Evolutionary conservation across 23 tunicate genomes (phyloP).

Genomic region (Ascidia mentula): DNA sequence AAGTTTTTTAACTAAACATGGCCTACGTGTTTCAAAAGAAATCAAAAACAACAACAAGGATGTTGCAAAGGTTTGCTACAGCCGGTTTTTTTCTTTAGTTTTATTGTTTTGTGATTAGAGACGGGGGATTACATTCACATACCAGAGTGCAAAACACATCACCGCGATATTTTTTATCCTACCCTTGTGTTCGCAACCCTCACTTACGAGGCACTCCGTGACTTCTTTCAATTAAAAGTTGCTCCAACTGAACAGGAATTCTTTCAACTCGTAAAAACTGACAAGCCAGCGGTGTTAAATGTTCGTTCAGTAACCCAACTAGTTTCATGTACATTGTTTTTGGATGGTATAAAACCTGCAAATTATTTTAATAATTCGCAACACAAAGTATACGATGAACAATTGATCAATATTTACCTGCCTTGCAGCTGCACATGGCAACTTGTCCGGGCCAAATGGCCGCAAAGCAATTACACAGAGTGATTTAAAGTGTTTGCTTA

Average conservation of each 20-base stretch:
- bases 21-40: too few relatives aligned
- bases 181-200: too few relatives aligned
- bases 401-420: constrained; percentile 24
- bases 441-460: constrained; percentile 72
- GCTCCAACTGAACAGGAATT: constrained; percentile 58
- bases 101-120: too few relatives aligned
- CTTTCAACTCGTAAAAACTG: constrained; percentile 69
- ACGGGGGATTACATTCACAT: too few relatives aligned
- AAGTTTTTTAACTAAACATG: too few relatives aligned
- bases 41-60: too few relatives aligned
- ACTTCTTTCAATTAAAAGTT: constrained; percentile 47
- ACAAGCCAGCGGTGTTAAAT: constrained; percentile 74
- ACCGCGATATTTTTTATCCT: too few relatives aligned
- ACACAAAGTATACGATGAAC: not conserved
- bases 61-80: too few relatives aligned
- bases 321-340: constrained; percentile 65
- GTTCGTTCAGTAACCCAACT: constrained; percentile 47
- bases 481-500: constrained; percentile 48
- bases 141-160: too few relatives aligned
- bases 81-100: too few relatives aligned
- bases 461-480: constrained; percentile 63
- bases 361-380: not conserved
- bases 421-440: constrained; percentile 60
- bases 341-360: constrained; percentile 56
- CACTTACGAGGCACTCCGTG: constrained; percentile 88